Percentiles rank a stretch among this genome's conserved stretches.
Evolutionary conservation across 2,797 vertebrate species (phyloP).

Genomic region (Adrianichthys oophorus): DNA sequence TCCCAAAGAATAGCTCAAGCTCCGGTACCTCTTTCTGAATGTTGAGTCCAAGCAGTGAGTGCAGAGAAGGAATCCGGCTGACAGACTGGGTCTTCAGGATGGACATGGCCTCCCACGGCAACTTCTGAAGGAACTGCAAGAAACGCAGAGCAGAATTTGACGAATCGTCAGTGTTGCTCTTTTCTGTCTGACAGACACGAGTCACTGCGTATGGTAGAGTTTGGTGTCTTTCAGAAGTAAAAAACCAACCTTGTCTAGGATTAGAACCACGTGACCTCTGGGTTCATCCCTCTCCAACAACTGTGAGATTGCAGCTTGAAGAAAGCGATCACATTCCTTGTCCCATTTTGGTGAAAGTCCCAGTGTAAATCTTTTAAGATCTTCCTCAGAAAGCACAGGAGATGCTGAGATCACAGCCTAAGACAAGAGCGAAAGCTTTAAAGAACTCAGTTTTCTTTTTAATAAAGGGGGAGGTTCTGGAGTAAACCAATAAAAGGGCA

Average conservation of each 20-base stretch:
- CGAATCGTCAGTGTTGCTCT: too few species aligned
- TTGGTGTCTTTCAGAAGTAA: not conserved
- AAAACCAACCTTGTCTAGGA: slow-evolving; percentile 86
- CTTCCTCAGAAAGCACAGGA: slow-evolving; percentile 69
- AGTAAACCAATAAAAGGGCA: too few species aligned
- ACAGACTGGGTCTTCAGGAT: slow-evolving; percentile 75
- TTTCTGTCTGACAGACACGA: too few species aligned
- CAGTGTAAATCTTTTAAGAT: slow-evolving; percentile 73
- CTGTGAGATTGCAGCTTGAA: slow-evolving; percentile 68
- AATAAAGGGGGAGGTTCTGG: too few species aligned
- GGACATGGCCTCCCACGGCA: slow-evolving; percentile 91
- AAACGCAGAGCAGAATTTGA: not conserved
- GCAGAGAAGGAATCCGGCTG: slow-evolving; percentile 88
- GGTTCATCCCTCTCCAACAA: slow-evolving; percentile 48
- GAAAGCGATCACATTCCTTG: slow-evolving; percentile 64
- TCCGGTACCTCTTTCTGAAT: slow-evolving; percentile 76
- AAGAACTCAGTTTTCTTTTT: not conserved
- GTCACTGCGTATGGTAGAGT: too few species aligned
- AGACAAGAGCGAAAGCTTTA: slow-evolving; percentile 4
- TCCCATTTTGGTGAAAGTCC: slow-evolving; percentile 73
- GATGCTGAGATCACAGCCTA: slow-evolving; percentile 83
- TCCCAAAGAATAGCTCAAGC: not conserved
- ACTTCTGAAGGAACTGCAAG: slow-evolving; percentile 87
- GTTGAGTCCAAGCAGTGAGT: slow-evolving; percentile 83
- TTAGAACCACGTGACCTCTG: slow-evolving; percentile 80